Evolutionary conservation across 2,888 invertebrate species (phyloP), one percentile per base, ranked within the genome.

Genomic region (Epicampocera succincta): DNA sequence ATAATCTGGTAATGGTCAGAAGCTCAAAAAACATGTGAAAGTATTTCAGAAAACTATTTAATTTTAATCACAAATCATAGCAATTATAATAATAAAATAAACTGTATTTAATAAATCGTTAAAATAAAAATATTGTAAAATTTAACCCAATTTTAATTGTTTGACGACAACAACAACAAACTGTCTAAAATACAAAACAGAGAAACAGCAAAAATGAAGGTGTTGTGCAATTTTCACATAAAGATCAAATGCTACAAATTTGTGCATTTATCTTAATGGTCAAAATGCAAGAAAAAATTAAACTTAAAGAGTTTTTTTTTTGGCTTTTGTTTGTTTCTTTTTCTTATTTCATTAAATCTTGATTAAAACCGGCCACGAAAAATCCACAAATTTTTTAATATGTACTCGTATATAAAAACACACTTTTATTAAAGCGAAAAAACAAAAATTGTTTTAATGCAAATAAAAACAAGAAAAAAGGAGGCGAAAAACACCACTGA

Each of bases 321-420:
- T 48, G 17, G 21, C 50, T 54, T 60, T 74, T 38, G 40, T 58
- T 60, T 21, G 21, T 48, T 44, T 52, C 52, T 50, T 58, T 72
- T 48, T 46, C 50, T 40, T 78, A 74, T 71, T 82, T 82, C 82
- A 82, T 82, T 78, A 78, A 75, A 82, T 82, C 78, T 82, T 78
- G 82, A 82, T 82, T 75, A 82, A 82, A 82, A 82, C 82, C 78
- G 82, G 82, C 82, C 78, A 74, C 78, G 76, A 81, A 81, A 81
- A 72, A 68, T 44, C 68, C 63, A 81, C 76, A 60, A 77, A 78
- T 63, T 69, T 54, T 33, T 15, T 52, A 33, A 50, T 25, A 25
- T 2, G 25, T n/a, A n/a, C n/a, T 29, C 3, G 6, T 33, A 44
- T 21, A 29, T 42, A 50, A 33, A 52, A 52, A 61, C 44, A 61